Evolutionary conservation across 2,797 vertebrate genomes (phyloP), one percentile per base, ranked within the genome.

Genomic region (Selene dorsalis): DNA sequence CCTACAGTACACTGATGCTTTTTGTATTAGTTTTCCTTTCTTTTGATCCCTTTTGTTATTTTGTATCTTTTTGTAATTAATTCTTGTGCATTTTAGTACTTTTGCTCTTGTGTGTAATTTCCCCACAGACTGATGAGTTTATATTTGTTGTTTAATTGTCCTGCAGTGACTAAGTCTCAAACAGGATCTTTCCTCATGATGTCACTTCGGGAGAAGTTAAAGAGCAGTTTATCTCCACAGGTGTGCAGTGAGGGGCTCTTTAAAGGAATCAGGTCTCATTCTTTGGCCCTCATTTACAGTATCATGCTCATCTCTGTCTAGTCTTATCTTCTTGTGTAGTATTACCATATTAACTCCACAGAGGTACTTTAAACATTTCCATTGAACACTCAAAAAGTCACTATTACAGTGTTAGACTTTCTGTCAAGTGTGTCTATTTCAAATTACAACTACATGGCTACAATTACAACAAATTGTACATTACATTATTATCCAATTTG

Each of bases 191-290:
- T 64, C 17, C 6, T 6, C 52, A 56, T 85, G 58, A 79, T 77
- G 71, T 83, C 84, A 87, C 78, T 75, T 26, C 5, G 4, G 12
- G 41, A 85, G 79, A 71, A n/a, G 47, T 32, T 52, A 65, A 65
- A 77, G 70, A 86, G 77, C 66, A 58, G 65, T 83, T 89, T 87
- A 89, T 89, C 89, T 82, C 50, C 39, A 24, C 80, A 61, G 71
- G 68, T n/a, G n/a, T n/a, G n/a, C n/a, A n/a, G n/a, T 75, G 75
- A 64, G 69, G 69, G 82, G 85, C 69, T 89, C 85, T 92, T 85
- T 81, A 67, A 84, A 84, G 79, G 79, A 92, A 91, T 91, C 88
- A 85, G 38, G 77, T 91, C 82, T 89, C 77, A 90, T 88, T 92
- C 67, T 93, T 77, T 78, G 28, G 75, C 92, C 91, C 82, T 63